Evolutionary conservation across 2,888 invertebrate species (phyloP).

Genomic region (Phytoseiulus persimilis): DNA sequence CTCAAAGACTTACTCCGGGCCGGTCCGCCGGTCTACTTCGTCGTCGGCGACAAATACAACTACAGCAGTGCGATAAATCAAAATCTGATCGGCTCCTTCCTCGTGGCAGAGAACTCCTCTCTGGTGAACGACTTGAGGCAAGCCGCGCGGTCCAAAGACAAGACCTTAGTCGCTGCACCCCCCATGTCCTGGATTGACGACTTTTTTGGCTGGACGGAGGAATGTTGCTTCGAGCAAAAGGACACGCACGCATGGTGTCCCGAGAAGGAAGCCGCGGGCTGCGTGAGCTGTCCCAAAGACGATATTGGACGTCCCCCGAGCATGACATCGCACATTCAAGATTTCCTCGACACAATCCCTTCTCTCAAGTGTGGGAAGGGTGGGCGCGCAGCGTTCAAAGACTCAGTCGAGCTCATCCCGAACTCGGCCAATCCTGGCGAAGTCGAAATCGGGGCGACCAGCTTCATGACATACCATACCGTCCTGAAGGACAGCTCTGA

Average conservation of each 20-base stretch:
- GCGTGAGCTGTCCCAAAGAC: neutral
- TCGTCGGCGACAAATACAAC: conserved; percentile 54
- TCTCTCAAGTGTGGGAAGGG: conserved; percentile 46
- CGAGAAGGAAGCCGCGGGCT: neutral
- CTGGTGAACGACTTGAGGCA: conserved; percentile 30
- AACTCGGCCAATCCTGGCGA: conserved; percentile 43
- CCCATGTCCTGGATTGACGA: conserved; percentile 93
- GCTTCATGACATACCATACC: conserved; percentile 84
- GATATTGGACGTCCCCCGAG: neutral
- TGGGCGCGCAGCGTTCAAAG: conserved; percentile 54
- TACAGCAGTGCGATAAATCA: conserved; percentile 51
- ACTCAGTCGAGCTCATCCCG: conserved; percentile 49
- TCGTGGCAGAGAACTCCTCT: conserved; percentile 41
- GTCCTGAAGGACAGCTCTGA: conserved; percentile 70
- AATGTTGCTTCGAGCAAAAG: neutral
- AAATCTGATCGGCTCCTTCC: conserved; percentile 52
- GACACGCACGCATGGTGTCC: neutral
- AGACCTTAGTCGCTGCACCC: conserved; percentile 69
- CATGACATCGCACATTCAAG: conserved; percentile 22
- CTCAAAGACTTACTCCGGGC: conserved; percentile 52
- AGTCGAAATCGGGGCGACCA: conserved; percentile 56
- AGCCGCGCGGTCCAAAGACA: conserved; percentile 40
- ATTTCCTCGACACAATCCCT: conserved; percentile 8
- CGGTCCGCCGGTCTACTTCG: conserved; percentile 57
- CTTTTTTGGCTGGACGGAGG: conserved; percentile 75